Conservation (phyloP, 1,140 invertebrate genomes). For the Cydia strobilella region DNA sequence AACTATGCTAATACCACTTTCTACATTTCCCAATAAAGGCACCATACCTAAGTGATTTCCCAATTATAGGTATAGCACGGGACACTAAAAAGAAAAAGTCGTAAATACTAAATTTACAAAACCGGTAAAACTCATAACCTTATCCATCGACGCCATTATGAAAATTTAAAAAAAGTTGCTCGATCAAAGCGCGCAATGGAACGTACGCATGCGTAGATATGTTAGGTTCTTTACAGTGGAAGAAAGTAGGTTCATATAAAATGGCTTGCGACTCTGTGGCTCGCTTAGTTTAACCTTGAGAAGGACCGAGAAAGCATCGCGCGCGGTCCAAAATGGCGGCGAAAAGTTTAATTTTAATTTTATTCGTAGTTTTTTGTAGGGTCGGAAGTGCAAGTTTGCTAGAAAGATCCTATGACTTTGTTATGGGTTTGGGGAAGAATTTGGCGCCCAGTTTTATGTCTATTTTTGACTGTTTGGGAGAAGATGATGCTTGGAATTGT, state of each 20-base stretch:
- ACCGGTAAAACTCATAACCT: not conserved
- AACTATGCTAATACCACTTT: conserved; percentile 26
- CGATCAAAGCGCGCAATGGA: not conserved
- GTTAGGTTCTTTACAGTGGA: conserved; percentile 38
- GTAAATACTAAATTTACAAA: conserved; percentile 5
- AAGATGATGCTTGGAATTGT: conserved; percentile 61
- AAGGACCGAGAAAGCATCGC: conserved; percentile 40
- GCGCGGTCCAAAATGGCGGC: conserved; percentile 57
- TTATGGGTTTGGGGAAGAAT: conserved; percentile 63
- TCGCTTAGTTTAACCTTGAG: conserved; percentile 61
- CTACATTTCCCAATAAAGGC: conserved; percentile 22
- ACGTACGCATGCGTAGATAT: not conserved
- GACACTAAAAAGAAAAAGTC: conserved; percentile 30
- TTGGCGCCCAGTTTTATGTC: conserved; percentile 63
- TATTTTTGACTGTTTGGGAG: conserved; percentile 59
- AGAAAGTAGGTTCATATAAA: conserved; percentile 68
- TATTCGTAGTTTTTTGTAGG: conserved; percentile 48
- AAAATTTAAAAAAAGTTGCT: not conserved
- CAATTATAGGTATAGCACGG: conserved; percentile 13
- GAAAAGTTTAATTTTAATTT: conserved; percentile 45
- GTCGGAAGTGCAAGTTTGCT: conserved; percentile 61
- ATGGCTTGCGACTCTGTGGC: conserved; percentile 41
- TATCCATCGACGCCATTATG: not conserved
- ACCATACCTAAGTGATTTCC: conserved; percentile 17
- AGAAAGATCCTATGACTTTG: conserved; percentile 65